Evolutionary conservation across 2,888 invertebrate species (phyloP).

Genomic region (Carpatolechia fugitivella): DNA sequence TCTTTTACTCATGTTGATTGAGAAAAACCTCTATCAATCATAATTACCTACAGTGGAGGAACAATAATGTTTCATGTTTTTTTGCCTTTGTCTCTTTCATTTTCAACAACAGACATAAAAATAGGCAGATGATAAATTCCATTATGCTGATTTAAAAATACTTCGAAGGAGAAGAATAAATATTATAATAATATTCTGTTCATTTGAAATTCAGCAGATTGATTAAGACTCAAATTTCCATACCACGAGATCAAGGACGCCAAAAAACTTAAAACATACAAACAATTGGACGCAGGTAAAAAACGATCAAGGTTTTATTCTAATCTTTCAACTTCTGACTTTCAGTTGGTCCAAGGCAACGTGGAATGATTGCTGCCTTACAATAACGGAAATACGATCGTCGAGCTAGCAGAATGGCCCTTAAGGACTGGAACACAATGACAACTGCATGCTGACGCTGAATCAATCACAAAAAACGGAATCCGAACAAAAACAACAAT

Average conservation of each 20-base stretch:
- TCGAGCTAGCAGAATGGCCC: background rate
- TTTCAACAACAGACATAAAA: background rate
- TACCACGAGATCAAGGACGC: constrained; percentile 31
- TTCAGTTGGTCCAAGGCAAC: background rate
- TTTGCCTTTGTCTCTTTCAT: no score
- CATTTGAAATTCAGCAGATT: constrained; percentile 61
- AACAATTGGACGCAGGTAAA: constrained; percentile 65
- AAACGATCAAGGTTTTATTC: constrained; percentile 54
- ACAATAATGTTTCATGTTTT: background rate
- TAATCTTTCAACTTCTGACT: background rate
- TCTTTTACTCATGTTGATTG: constrained; percentile 28
- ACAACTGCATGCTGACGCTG: constrained; percentile 76
- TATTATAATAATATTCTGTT: constrained; percentile 10
- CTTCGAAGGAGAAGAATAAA: background rate
- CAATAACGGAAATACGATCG: background rate
- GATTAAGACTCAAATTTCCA: constrained; percentile 66
- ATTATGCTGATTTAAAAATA: background rate
- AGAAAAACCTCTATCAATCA: constrained; percentile 37
- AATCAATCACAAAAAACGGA: constrained; percentile 78
- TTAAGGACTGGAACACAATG: constrained; percentile 68
- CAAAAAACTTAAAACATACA: constrained; percentile 69
- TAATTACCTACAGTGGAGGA: constrained; percentile 1
- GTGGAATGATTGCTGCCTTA: background rate
- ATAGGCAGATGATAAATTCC: background rate
- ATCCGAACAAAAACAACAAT: constrained; percentile 78